These are phyloP conservation scores for Eucidaris tribuloides DNA, from an alignment of 35 echinoderm and acorn worm genomes.

Conservation along the genomic window DNA sequence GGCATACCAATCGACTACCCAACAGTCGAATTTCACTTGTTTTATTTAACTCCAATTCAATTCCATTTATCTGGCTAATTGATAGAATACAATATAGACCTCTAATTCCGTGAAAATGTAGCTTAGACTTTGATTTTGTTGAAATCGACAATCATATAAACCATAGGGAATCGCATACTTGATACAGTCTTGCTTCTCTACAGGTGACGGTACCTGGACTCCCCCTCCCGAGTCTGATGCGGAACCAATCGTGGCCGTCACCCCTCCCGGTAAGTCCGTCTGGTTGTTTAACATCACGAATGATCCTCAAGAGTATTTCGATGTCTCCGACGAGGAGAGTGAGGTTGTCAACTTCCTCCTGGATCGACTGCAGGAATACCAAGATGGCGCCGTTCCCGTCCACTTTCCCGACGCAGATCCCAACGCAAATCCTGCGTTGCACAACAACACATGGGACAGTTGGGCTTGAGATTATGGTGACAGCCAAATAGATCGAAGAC, in stretches of 20 bases:
- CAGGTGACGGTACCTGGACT: constrained; percentile 82
- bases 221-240: constrained; percentile 75
- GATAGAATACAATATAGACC: too few species aligned
- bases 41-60: too few species aligned
- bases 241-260: constrained; percentile 26
- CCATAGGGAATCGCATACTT: too few species aligned
- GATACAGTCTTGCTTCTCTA: neutral
- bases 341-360: constrained; percentile 57
- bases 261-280: constrained; percentile 41
- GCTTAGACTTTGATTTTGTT: too few species aligned
- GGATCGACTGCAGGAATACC: constrained; percentile 49
- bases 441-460: constrained; percentile 64
- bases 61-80: too few species aligned
- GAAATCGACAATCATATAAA: too few species aligned
- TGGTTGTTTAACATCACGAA: constrained; percentile 85
- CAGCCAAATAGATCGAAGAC: too few species aligned
- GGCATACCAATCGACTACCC: too few species aligned
- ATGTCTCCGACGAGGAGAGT: constrained; percentile 44
- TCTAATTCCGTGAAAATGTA: too few species aligned
- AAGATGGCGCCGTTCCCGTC: constrained; percentile 49
- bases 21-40: too few species aligned
- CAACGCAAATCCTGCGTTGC: constrained; percentile 58
- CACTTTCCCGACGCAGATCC: constrained; percentile 58
- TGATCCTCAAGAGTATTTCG: constrained; percentile 72
- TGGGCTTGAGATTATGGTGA: constrained; percentile 26